These are phyloP conservation scores for Hippocampus zosterae DNA, from an alignment of 2,113 vertebrate species.

Conservation along the genomic window DNA sequence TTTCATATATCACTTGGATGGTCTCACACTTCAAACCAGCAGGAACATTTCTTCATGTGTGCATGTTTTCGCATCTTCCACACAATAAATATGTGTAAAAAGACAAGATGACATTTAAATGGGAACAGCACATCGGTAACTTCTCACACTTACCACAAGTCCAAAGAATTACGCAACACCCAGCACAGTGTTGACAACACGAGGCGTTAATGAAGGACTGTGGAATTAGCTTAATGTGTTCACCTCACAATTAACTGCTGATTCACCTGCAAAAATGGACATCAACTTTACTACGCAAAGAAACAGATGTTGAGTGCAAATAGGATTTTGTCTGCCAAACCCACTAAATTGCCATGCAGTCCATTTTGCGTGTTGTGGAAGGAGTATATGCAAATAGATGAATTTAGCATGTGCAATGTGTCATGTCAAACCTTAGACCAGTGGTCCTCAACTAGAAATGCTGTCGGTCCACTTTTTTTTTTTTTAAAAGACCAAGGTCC, in stretches of 20 bases:
- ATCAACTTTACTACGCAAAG: too few species aligned
- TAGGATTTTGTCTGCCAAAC: not conserved
- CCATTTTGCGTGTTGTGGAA: not conserved
- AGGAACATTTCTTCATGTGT: slow-evolving; percentile 5
- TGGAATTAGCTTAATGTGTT: not conserved
- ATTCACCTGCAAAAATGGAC: not conserved
- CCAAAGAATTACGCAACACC: slow-evolving; percentile 1
- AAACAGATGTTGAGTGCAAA: not conserved
- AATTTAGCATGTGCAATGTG: not conserved
- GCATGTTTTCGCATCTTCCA: slow-evolving; percentile 12
- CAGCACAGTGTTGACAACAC: not conserved
- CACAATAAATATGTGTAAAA: slow-evolving; percentile 20
- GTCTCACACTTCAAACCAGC: not conserved
- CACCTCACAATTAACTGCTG: not conserved
- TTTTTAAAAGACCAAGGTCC: too few species aligned
- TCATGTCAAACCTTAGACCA: too few species aligned
- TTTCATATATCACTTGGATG: slow-evolving; percentile 26
- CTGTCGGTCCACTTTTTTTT: too few species aligned
- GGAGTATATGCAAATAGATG: not conserved
- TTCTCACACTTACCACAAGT: slow-evolving; percentile 12
- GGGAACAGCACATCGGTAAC: slow-evolving; percentile 12
- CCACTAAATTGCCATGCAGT: not conserved
- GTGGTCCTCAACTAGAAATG: too few species aligned
- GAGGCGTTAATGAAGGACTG: not conserved
- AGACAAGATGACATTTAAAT: slow-evolving; percentile 19